Evolutionary conservation across 2,797 vertebrate genomes (phyloP), one percentile per base, ranked within the genome.

Genomic region (Centroberyx gerrardi): DNA sequence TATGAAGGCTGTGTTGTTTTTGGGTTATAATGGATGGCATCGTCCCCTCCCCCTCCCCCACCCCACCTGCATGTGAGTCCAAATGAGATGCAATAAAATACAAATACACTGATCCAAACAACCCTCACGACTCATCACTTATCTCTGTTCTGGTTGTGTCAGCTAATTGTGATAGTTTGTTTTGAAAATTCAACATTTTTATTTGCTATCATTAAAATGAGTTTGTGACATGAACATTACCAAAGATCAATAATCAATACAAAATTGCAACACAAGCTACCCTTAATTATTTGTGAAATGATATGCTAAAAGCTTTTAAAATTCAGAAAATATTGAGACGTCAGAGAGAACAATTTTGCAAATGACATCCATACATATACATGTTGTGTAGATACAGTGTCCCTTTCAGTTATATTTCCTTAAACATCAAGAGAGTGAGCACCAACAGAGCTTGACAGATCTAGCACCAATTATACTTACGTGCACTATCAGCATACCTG

Each of bases 71-170:
- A 99, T 99, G 98, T 96, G 93, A 96, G 90, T 96, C 96, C 95
- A 96, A 96, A 96, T 97, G 96, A 98, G 96, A 99, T 98, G 97
- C 97, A 99, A 99, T 99, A 98, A 99, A 95, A 92, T 84, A 86
- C 67, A 90, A 92, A 96, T 94, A 95, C 95, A 95, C 95, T 94
- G 92, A 96, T 95, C 92, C 92, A 95, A 94, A 95, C 90, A 88
- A 93, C 62, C 64, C 66, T 84, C 81, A 76, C 22, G 82, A 60
- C 73, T 89, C 62, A 72, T 92, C 84, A 87, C 78, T 89, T 71
- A 74, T 72, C 76, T 80, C 68, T 82, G 36, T 33, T 74, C 72
- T 70, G 59, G n/a, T 82, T 72, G 29, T 67, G 12, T 68, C 29
- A 15, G 31, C 33, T 29, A 55, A 29, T 27, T 28, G 15, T 40